phyloP scores from a whole-genome alignment of 1,140 invertebrate genomes.

The Macrosteles quadrilineatus region DNA sequence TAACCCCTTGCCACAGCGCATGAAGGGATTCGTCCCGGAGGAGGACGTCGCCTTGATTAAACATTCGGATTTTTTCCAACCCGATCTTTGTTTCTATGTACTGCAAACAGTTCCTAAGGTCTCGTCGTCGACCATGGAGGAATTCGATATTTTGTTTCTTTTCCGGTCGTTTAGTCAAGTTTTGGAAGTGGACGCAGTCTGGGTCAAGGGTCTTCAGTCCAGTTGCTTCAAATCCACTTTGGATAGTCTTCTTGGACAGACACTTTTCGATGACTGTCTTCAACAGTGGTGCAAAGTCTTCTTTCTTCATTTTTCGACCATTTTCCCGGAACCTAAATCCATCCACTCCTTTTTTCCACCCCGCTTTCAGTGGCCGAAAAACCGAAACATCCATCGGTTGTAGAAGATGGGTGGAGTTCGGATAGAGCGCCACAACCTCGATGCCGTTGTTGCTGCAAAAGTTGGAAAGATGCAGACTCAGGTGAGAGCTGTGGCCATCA shows the following conservation, averaged over 20 bases:
- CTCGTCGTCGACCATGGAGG: not conserved
- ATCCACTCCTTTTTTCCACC: slow-evolving; percentile 47
- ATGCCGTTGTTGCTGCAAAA: slow-evolving; percentile 51
- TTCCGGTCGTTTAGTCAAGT: not conserved
- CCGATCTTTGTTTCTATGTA: slow-evolving; percentile 3
- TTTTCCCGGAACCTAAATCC: slow-evolving; percentile 34
- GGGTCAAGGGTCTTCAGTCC: not conserved
- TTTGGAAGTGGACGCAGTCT: too few relatives aligned
- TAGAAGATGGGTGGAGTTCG: slow-evolving; percentile 52
- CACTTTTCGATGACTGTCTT: slow-evolving; percentile 26
- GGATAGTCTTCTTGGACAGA: not conserved
- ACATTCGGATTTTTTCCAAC: not conserved
- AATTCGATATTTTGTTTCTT: not conserved
- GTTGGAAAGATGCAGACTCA: slow-evolving; percentile 47
- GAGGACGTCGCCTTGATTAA: not conserved
- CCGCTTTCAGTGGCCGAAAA: too few relatives aligned
- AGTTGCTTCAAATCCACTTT: not conserved
- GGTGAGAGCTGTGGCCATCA: too few relatives aligned
- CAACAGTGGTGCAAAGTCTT: slow-evolving; percentile 32
- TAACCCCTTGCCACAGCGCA: not conserved
- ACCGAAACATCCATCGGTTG: too few relatives aligned
- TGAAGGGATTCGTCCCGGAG: not conserved
- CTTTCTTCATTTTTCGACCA: slow-evolving; percentile 38
- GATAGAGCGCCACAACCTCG: slow-evolving; percentile 48
- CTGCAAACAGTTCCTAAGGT: not conserved